phyloP scores from a whole-genome alignment of 2,888 invertebrate species.

The Steinernema scapterisci region DNA sequence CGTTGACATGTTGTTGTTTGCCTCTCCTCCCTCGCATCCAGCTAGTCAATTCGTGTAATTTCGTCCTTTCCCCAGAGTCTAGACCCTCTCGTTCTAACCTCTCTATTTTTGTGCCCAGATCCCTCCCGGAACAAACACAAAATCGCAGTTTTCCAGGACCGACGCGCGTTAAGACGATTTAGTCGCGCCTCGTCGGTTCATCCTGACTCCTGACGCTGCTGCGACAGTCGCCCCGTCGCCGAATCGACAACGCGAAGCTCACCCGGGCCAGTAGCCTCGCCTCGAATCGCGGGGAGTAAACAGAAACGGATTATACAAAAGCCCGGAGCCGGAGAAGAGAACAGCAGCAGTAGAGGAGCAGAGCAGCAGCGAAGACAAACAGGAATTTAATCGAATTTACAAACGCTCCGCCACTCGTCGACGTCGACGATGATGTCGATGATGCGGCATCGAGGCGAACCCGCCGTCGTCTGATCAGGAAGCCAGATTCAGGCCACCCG shows the following conservation, averaged over 20 bases:
- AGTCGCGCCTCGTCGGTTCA: background rate
- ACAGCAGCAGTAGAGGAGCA: too few relatives aligned
- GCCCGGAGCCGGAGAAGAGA: too few relatives aligned
- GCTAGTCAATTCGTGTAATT: too few relatives aligned
- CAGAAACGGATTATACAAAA: conserved; percentile 28
- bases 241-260: background rate
- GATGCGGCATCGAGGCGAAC: background rate
- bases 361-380: conserved; percentile 2
- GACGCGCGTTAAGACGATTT: background rate
- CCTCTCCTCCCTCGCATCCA: too few relatives aligned
- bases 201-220: background rate
- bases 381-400: conserved; percentile 30
- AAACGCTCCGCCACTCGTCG: background rate
- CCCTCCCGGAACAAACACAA: too few relatives aligned
- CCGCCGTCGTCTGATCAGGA: background rate
- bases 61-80: too few relatives aligned
- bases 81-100: too few relatives aligned
- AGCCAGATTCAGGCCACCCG: background rate
- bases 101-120: too few relatives aligned
- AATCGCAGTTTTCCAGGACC: too few relatives aligned
- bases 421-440: background rate
- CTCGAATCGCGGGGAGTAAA: background rate
- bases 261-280: background rate
- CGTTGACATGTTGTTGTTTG: background rate
- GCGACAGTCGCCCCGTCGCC: background rate